Base-by-base conservation (phyloP, 2,797 vertebrate species). In the Prionace glauca region DNA sequence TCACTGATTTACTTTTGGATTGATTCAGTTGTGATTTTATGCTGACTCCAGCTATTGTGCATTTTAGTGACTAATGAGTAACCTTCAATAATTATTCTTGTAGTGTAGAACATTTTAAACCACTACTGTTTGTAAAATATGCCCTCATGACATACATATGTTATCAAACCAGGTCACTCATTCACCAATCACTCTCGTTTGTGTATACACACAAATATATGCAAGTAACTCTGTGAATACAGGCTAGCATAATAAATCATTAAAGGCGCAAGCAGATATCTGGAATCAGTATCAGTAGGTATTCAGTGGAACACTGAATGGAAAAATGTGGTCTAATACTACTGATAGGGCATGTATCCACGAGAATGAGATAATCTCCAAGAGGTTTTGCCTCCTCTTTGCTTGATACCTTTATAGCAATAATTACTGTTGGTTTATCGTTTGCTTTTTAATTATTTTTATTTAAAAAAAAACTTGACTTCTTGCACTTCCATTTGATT, bases 31-130 rank as follows among this genome's bases (percentile, higher is more conserved):
- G 4, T 92, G 71, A 50, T 72, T 74, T 29, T 72, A 29, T 95
- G 71, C 16, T 60, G 67, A 95, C 56, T 74, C 50, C 3, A 32
- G 29, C 26, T 95, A 24, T 45, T 69, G 65, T 45, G 1, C 45
- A 56, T 95, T 95, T 72, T 45, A 41, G 41, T 95, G 71, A 95
- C 45, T n/a, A 90, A 90, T 88, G 60, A 91, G n/a, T 56, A 90
- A 56, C 60, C 50, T 32, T 32, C 65, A 93, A 41, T 72, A 94
- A 65, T 32, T 41, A 56, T 56, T 56, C 50, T 56, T 56, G 41
- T 71, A 93, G n/a, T 24, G 18, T 11, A 71, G 22, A 72, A 10
- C 14, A 26, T 29, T 74, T 74, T 50, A 71, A 94, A 72, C 87
- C 60, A n/a, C 41, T 50, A 18, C n/a, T 93, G 20, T 1, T 93